These are phyloP conservation scores for Oryzias sinensis DNA, from an alignment of 2,797 vertebrate genomes.

Conservation along the genomic window DNA sequence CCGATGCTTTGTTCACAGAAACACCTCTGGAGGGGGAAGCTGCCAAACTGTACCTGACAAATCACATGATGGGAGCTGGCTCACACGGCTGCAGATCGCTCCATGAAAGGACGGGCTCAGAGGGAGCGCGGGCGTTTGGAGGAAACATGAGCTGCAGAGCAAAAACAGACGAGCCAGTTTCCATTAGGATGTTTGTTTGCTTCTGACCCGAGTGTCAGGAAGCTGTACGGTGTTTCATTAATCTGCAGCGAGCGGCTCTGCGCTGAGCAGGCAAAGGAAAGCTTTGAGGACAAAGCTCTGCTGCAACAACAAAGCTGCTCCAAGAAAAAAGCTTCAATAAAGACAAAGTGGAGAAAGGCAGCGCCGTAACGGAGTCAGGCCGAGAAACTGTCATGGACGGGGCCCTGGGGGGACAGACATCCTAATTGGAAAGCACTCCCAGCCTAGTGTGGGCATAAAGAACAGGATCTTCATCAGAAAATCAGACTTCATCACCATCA, in stretches of 20 bases:
- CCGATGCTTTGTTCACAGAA: constrained; percentile 15
- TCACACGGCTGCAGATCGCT: constrained; percentile 8
- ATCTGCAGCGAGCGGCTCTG: constrained; percentile 17
- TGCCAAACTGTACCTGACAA: constrained; percentile 15
- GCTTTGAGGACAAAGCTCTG: background rate
- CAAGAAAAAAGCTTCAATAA: constrained; percentile 27
- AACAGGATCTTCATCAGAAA: too few relatives aligned
- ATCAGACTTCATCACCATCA: too few relatives aligned
- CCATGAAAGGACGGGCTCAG: background rate
- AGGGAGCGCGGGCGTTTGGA: background rate
- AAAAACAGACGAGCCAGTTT: constrained; percentile 23
- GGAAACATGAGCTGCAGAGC: constrained; percentile 8
- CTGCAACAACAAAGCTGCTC: constrained; percentile 17
- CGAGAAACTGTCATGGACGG: constrained; percentile 14
- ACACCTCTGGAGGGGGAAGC: constrained; percentile 6
- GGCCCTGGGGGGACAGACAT: constrained; percentile 29
- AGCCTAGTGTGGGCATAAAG: constrained; percentile 6
- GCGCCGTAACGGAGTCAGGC: constrained; percentile 16
- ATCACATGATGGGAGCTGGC: constrained; percentile 4
- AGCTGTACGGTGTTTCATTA: constrained; percentile 48
- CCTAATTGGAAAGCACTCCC: constrained; percentile 51
- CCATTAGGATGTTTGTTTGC: constrained; percentile 38
- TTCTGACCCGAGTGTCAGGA: constrained; percentile 22
- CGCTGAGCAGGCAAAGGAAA: constrained; percentile 13
- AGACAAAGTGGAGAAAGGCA: constrained; percentile 29